Evolutionary conservation across 2,797 vertebrate genomes (phyloP), one percentile per base, ranked within the genome.

Genomic region (Acanthis flammea): DNA sequence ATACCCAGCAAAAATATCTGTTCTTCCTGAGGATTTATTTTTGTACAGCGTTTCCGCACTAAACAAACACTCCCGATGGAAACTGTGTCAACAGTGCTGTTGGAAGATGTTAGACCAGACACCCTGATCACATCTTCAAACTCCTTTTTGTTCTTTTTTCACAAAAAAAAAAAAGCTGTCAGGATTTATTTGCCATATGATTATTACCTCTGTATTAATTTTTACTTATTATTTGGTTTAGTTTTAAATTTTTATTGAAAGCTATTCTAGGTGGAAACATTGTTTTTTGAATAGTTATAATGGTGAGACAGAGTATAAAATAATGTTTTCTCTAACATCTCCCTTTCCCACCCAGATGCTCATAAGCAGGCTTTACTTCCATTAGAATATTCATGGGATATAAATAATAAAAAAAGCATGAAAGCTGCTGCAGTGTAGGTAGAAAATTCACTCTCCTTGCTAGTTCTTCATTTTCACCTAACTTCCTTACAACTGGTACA

Each of bases 351-450:
- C 8, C 7, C 1, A 0, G 42, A 65, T 42, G 7, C 25, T 87
- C 42, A 28, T 16, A 88, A 90, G 37, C 21, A 90, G 62, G 18
- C 13, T 88, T 80, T 60, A 77, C 60, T 84, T 92, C 44, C 42
- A 86, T 47, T 87, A 53, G 83, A 94, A 89, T 94, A 93, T 95
- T 96, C 74, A 91, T 89, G n/a, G 41, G 2, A 35, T 44, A 93
- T 74, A 92, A 90, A 95, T 93, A 92, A 95, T 86, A 7, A 54
- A 76, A 79, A 60, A 53, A 53, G 27, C 48, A 77, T 8, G 15
- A 91, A 90, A 82, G 57, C 55, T 22, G 6, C 60, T 33, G 61
- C 15, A 53, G 21, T 9, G 19, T 25, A 83, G 60, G 80, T 79
- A 78, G 76, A 88, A 86, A 71, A 89, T 73, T 75, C 60, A 78